These are phyloP conservation scores for Dreissena rostriformis DNA, from an alignment of 1,140 invertebrate species.

Conservation along the genomic window DNA sequence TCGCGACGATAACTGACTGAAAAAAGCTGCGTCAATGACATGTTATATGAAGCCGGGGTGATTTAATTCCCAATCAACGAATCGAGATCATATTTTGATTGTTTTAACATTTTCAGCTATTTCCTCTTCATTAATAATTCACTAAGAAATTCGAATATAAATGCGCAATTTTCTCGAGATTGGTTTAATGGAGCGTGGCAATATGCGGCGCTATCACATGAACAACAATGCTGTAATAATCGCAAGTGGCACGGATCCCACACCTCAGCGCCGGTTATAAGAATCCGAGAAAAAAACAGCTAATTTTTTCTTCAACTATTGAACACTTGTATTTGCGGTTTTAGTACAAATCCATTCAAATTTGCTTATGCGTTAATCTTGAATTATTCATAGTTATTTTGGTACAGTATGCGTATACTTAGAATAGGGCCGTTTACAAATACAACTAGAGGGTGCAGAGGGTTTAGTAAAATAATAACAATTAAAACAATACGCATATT, in stretches of 20 bases:
- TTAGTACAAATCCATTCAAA: no score
- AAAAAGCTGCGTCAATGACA: conserved; percentile 20
- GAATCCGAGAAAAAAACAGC: no score
- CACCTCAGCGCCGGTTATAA: no score
- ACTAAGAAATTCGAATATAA: conserved; percentile 21
- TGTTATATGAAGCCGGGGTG: conserved; percentile 46
- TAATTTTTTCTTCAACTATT: no score
- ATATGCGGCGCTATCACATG: background rate
- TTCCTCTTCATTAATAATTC: conserved; percentile 53
- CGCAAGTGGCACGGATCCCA: background rate
- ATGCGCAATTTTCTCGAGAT: conserved; percentile 37
- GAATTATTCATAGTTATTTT: no score
- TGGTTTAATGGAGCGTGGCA: conserved; percentile 7
- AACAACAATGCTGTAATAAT: background rate
- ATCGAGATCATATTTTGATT: conserved; percentile 48
- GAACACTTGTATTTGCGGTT: no score
- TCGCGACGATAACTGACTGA: background rate
- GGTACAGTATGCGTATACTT: no score
- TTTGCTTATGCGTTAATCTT: no score
- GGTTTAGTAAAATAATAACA: no score
- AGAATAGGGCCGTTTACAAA: no score
- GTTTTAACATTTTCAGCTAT: conserved; percentile 27
- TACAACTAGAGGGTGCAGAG: no score
- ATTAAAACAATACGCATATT: no score
- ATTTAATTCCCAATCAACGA: conserved; percentile 51